phyloP scores from a whole-genome alignment of 2,113 vertebrate genomes.

The Myrmophylax atrothorax region DNA sequence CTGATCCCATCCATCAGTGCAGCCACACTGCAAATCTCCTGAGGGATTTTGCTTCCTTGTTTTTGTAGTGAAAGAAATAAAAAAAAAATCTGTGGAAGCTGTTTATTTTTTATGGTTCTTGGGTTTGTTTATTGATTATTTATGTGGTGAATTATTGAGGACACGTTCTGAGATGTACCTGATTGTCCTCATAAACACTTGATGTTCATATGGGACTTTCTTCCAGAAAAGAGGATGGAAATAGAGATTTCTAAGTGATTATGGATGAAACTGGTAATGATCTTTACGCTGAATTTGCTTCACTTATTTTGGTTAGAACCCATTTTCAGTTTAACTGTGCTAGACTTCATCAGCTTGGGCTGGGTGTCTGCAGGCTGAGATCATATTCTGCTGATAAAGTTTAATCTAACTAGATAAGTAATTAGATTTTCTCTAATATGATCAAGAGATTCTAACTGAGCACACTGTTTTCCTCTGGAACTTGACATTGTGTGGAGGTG shows the following conservation, averaged over 20 bases:
- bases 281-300: neutral
- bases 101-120: neutral
- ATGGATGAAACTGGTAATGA: neutral
- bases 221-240: neutral
- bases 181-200: neutral
- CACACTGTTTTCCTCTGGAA: neutral
- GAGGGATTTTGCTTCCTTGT: neutral
- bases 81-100: neutral
- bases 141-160: neutral
- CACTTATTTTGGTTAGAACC: neutral
- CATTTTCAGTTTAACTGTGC: neutral
- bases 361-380: neutral
- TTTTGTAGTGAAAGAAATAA: neutral
- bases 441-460: neutral
- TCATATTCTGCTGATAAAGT: neutral
- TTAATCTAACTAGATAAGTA: neutral
- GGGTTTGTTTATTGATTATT: neutral
- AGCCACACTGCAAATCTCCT: neutral
- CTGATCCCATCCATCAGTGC: neutral
- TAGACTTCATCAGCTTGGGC: neutral
- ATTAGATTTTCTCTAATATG: neutral
- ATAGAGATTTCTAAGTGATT: neutral
- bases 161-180: neutral
- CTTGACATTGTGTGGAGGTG: neutral
- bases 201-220: neutral